Percentiles rank a stretch among this genome's conserved stretches.
phyloP scores from a whole-genome alignment of 2,797 vertebrate genomes.

The Urophycis tenuis region DNA sequence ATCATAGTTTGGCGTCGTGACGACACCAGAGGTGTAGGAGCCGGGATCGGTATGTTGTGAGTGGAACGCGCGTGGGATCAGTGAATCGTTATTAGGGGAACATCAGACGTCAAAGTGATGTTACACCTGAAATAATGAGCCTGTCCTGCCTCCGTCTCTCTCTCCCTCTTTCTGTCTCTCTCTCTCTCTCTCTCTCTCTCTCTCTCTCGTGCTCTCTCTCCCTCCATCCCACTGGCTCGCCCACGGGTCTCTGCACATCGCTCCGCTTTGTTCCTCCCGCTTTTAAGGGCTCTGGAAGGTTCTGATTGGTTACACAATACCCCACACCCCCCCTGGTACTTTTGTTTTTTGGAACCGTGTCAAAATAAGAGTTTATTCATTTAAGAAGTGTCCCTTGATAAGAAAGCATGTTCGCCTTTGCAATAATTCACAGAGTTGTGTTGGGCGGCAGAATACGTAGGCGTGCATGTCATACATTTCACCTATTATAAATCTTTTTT shows the following conservation, averaged over 20 bases:
- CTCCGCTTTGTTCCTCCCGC: neutral
- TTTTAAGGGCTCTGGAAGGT: neutral
- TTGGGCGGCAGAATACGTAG: neutral
- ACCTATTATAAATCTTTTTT: too few relatives aligned
- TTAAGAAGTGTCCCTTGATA: too few relatives aligned
- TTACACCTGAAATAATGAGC: constrained; percentile 2
- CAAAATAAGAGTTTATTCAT: too few relatives aligned
- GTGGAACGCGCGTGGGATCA: neutral
- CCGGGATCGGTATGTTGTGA: neutral
- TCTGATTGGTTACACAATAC: neutral
- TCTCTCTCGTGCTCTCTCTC: neutral
- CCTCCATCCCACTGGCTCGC: neutral
- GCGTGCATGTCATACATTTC: neutral
- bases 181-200: neutral
- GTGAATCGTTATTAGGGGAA: neutral
- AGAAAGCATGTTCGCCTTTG: neutral
- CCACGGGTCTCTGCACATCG: neutral
- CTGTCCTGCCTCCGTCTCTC: neutral
- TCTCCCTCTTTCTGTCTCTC: neutral
- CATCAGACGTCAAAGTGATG: constrained; percentile 1
- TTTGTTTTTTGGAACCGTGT: neutral
- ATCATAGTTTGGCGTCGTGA: neutral
- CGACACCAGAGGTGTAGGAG: neutral
- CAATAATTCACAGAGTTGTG: neutral
- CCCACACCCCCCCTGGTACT: neutral